phyloP scores from a whole-genome alignment of 2,113 vertebrate genomes.

The Alligator sinensis region DNA sequence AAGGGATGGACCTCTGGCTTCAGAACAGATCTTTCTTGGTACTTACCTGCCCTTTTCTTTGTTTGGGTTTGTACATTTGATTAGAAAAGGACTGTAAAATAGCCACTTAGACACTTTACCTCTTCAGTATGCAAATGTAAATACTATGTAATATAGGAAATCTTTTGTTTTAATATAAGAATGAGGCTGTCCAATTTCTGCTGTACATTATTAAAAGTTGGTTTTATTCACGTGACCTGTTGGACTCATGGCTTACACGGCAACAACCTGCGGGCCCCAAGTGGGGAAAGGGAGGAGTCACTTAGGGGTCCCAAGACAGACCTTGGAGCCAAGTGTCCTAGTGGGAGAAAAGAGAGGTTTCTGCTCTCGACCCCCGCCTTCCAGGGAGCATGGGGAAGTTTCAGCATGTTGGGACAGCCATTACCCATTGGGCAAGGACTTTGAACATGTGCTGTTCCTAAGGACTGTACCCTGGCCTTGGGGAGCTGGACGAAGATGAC shows the following conservation, averaged over 20 bases:
- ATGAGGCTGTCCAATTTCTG: conserved; percentile 85
- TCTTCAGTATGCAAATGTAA: conserved; percentile 91
- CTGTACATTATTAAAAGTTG: conserved; percentile 88
- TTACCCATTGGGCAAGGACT: neutral
- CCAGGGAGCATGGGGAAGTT: neutral
- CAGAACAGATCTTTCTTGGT: conserved; percentile 66
- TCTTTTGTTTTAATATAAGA: conserved; percentile 88
- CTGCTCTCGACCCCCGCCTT: neutral
- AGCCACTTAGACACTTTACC: conserved; percentile 91
- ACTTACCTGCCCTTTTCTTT: conserved; percentile 71
- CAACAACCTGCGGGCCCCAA: no score
- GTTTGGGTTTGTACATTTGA: conserved; percentile 84
- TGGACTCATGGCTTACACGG: neutral
- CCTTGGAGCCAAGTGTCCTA: neutral
- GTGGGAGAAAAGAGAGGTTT: neutral
- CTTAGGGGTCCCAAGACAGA: no score
- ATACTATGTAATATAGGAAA: conserved; percentile 87
- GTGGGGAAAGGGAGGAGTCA: no score
- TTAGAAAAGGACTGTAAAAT: conserved; percentile 86
- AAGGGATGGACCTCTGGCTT: conserved; percentile 32
- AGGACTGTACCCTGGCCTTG: neutral
- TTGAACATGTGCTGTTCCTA: neutral
- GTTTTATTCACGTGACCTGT: conserved; percentile 80
- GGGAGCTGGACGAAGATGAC: neutral
- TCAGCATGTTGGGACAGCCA: neutral